Evolutionary conservation across 2,113 vertebrate genomes (phyloP), one percentile per base, ranked within the genome.

Genomic region (Synchiropus splendidus): DNA sequence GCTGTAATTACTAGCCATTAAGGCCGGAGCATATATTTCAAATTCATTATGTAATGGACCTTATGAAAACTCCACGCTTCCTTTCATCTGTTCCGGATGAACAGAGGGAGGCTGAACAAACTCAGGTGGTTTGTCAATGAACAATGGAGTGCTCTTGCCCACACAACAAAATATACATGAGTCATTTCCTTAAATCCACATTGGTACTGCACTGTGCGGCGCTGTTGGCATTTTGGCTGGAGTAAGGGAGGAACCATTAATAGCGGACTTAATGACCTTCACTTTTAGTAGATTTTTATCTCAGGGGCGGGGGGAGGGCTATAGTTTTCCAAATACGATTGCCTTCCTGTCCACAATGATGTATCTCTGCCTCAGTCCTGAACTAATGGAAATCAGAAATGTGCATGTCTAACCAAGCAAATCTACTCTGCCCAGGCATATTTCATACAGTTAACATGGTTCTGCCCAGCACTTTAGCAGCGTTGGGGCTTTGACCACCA

Each of bases 111-210:
- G 36, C 41, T 30, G 14, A 17, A 38, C 12, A 35, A 55, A 45
- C 47, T 52, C 65, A 70, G 64, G 68, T 79, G 64, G 42, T 36
- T 64, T 34, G 59, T 36, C 27, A 31, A 2, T 11, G 51, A 69
- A 72, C 66, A 78, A 74, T 65, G 48, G 52, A 41, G 48, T 44
- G 35, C 39, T 37, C 34, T 41, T 45, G 58, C 31, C 63, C 59
- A 38, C 41, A 72, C 50, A 69, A 75, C 51, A 70, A 36, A 64
- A 54, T 45, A 74, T 82, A 80, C 69, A 80, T 58, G 61, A 45
- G 45, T 63, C 48, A 73, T 64, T 77, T 76, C 75, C 68, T 72
- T 52, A 51, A 60, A 58, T 57, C 54, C 42, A 51, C 64, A 79
- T 76, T 79, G 62, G 47, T 48, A 37, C 55, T 10, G 59, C 31